These are phyloP conservation scores for Tribolium castaneum DNA, from an alignment of 1,140 invertebrate genomes.

Conservation along the genomic window DNA sequence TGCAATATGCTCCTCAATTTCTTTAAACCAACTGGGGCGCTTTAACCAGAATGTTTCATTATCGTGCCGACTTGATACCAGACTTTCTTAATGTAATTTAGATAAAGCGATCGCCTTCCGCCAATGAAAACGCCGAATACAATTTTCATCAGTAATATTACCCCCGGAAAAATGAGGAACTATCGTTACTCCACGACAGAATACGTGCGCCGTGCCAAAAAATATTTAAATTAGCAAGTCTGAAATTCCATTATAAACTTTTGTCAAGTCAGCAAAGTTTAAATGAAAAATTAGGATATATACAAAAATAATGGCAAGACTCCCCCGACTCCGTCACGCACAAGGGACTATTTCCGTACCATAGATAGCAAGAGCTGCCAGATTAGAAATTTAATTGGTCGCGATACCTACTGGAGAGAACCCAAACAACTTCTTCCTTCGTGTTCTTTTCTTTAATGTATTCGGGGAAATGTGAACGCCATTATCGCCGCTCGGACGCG, in stretches of 20 bases:
- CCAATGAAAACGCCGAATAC: slow-evolving; percentile 9
- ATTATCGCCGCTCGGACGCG: slow-evolving; percentile 37
- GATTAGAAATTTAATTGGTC: slow-evolving; percentile 39
- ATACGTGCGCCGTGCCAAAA: slow-evolving; percentile 6
- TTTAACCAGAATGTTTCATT: slow-evolving; percentile 38
- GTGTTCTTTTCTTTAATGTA: slow-evolving; percentile 40
- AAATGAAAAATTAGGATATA: slow-evolving; percentile 46
- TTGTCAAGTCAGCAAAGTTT: slow-evolving; percentile 36
- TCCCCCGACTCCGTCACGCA: slow-evolving; percentile 31
- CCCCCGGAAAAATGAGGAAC: slow-evolving; percentile 2
- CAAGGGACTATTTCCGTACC: background rate
- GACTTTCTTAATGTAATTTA: slow-evolving; percentile 41
- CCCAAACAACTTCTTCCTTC: slow-evolving; percentile 20
- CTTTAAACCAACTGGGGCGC: slow-evolving; percentile 37
- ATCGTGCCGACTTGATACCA: slow-evolving; percentile 35
- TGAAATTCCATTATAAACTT: slow-evolving; percentile 39
- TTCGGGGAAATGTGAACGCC: slow-evolving; percentile 26
- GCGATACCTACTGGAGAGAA: background rate
- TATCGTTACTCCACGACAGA: background rate
- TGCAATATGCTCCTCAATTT: slow-evolving; percentile 44
- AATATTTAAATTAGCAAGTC: slow-evolving; percentile 21
- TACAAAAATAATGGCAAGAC: slow-evolving; percentile 41
- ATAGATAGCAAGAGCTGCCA: slow-evolving; percentile 16
- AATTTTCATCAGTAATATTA: slow-evolving; percentile 39
- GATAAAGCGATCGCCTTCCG: slow-evolving; percentile 40